Conservation (phyloP, 2,113 vertebrate species). For the Paracanthobrama guichenoti region DNA sequence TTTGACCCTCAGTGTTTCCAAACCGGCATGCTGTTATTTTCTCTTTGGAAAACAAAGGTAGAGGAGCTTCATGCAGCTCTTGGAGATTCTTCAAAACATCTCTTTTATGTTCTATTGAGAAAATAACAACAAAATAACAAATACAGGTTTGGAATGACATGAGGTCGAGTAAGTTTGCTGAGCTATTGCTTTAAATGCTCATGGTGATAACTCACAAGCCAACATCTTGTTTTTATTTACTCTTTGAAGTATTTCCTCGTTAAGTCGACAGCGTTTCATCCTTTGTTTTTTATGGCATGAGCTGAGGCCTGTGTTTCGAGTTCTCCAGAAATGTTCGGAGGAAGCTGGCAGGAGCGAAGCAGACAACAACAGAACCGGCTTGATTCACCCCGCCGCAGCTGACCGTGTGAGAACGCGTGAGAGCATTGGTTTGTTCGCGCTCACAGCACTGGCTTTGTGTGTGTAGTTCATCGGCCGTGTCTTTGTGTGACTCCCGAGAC, state of each 20-base stretch:
- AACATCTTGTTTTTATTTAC: conserved; percentile 31
- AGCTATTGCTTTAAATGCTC: not conserved
- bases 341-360: not conserved
- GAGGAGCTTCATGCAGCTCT: not conserved
- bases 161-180: not conserved
- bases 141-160: no score
- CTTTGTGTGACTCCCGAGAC: conserved; percentile 73
- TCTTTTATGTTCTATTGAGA: not conserved
- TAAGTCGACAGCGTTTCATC: not conserved
- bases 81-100: not conserved
- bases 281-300: not conserved
- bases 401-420: conserved; percentile 70
- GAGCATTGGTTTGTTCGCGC: conserved; percentile 72
- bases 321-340: not conserved
- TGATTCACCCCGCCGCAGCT: conserved; percentile 29
- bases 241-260: conserved; percentile 19
- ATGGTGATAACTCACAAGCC: not conserved
- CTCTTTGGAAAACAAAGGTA: not conserved
- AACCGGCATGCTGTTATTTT: not conserved
- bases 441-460: conserved; percentile 75
- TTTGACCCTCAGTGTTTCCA: not conserved
- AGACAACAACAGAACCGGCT: not conserved
- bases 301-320: not conserved
- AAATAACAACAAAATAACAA: no score
- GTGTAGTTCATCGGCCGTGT: conserved; percentile 70